Evolutionary conservation across 2,797 vertebrate genomes (phyloP).

Genomic region (Lagocephalus sceleratus): DNA sequence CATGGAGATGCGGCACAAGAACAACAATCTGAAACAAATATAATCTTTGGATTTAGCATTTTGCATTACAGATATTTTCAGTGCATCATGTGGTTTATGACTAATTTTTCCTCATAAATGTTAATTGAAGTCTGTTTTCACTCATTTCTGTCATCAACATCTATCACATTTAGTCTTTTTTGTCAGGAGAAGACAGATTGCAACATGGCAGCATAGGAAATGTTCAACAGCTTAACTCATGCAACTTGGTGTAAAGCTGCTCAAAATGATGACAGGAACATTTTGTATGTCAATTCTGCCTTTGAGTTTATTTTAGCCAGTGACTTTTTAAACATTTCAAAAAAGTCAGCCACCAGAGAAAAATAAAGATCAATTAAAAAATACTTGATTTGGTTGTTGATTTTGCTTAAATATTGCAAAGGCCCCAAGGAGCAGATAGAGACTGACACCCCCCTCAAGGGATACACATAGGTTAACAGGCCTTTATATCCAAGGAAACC

Average conservation of each 20-base stretch:
- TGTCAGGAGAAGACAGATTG: constrained; percentile 33
- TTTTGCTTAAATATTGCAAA: constrained; percentile 42
- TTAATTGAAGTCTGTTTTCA: too few species aligned
- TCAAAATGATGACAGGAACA: constrained; percentile 41
- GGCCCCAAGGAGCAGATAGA: constrained; percentile 19
- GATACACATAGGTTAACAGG: constrained; percentile 44
- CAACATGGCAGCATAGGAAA: constrained; percentile 23
- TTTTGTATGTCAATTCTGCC: constrained; percentile 24
- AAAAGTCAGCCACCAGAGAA: constrained; percentile 57
- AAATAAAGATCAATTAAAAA: constrained; percentile 61
- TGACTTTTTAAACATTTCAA: constrained; percentile 54
- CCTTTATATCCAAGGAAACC: constrained; percentile 52
- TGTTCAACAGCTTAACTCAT: too few species aligned
- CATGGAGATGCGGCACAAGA: too few species aligned
- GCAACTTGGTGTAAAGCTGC: too few species aligned
- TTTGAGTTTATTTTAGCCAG: constrained; percentile 48
- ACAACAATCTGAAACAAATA: too few species aligned
- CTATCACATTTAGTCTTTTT: background rate
- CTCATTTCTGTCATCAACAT: too few species aligned
- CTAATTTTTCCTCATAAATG: too few species aligned
- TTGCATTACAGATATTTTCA: too few species aligned
- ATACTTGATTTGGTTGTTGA: constrained; percentile 53
- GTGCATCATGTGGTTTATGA: too few species aligned
- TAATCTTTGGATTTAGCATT: too few species aligned
- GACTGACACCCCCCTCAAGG: constrained; percentile 33